Conservation (phyloP, 2,113 vertebrate species). For the Gasterosteus aculeatus region DNA sequence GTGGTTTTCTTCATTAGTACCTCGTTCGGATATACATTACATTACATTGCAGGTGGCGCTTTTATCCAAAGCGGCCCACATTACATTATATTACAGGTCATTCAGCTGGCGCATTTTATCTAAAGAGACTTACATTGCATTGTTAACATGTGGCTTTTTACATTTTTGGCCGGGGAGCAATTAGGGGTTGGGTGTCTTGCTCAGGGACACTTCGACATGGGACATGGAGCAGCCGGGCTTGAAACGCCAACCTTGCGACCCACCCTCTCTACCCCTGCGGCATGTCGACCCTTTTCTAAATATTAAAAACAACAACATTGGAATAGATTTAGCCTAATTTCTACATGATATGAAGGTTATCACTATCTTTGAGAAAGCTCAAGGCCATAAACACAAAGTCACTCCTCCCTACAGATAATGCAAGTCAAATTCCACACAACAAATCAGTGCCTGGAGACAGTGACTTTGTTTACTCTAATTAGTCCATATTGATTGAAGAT, state of each 20-base stretch:
- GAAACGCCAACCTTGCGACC: no score
- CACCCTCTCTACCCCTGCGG: no score
- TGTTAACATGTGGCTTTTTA: no score
- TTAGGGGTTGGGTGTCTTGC: no score
- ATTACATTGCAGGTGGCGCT: no score
- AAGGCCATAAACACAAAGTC: constrained; percentile 4
- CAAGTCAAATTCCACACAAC: constrained; percentile 8
- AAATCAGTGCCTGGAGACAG: constrained; percentile 2
- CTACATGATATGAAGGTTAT: background rate
- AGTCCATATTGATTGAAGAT: constrained; percentile 19
- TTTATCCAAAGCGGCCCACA: no score
- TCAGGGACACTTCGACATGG: no score
- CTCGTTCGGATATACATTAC: background rate
- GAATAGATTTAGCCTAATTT: background rate
- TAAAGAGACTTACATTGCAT: no score
- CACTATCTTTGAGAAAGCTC: background rate
- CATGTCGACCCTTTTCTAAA: background rate
- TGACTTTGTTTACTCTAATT: constrained; percentile 28
- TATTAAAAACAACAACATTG: background rate
- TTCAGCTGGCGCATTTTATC: no score
- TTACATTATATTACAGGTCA: no score
- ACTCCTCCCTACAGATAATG: background rate
- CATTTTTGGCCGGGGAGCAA: no score
- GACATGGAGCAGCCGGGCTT: no score
- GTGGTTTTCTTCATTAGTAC: background rate